Percentiles rank a stretch among this genome's conserved stretches.
Evolutionary conservation across 2,113 vertebrate genomes (phyloP).

Genomic region (Tupaia chinensis): DNA sequence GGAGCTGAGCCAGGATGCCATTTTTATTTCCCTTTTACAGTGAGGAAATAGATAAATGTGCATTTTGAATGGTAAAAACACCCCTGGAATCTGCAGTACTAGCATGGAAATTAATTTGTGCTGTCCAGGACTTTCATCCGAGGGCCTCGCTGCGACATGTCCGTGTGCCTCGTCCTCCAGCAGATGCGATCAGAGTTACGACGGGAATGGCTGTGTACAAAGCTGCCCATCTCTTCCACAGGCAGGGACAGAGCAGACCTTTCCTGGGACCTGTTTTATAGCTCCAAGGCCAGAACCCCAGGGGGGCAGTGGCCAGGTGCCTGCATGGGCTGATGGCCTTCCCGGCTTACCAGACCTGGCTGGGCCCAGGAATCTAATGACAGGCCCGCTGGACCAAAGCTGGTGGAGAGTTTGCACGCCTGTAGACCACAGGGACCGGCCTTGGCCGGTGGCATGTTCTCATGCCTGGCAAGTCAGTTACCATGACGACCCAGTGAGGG

Average conservation of each 20-base stretch:
- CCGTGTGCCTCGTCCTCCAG: not conserved
- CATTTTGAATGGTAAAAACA: not conserved
- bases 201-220: not conserved
- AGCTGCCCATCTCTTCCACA: not conserved
- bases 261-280: not conserved
- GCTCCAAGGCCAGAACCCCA: not conserved
- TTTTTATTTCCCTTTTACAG: conserved; percentile 31
- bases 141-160: not conserved
- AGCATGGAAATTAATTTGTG: conserved; percentile 37
- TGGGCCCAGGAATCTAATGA: not conserved
- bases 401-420: not conserved
- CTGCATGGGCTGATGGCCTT: not conserved
- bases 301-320: not conserved
- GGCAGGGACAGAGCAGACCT: not conserved
- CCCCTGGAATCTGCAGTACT: not conserved
- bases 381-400: not conserved
- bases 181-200: not conserved
- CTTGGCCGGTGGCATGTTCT: not conserved
- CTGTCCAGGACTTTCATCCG: not conserved
- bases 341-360: not conserved
- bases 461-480: not conserved
- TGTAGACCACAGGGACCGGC: not conserved
- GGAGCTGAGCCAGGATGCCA: not conserved
- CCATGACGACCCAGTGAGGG: not conserved
- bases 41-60: not conserved